Conservation (phyloP, 1,140 invertebrate genomes). For the Achatina immaculata region DNA sequence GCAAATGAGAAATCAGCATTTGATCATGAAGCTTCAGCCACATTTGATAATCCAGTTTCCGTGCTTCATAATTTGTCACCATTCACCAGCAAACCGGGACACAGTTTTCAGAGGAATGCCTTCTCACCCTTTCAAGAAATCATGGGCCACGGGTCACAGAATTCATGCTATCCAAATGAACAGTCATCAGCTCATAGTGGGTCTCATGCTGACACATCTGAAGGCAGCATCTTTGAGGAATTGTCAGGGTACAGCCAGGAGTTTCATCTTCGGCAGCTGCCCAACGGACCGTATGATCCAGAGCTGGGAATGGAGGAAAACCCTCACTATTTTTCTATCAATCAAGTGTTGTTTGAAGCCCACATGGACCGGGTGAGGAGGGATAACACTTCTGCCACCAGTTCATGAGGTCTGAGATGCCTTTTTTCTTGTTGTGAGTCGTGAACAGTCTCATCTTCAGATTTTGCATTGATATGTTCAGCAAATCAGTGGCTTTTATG, state of each 20-base stretch:
- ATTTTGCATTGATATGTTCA: neutral
- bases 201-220: neutral
- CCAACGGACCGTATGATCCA: conserved; percentile 21
- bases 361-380: conserved; percentile 22
- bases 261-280: conserved; percentile 29
- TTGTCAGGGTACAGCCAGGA: neutral
- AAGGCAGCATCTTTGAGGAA: neutral
- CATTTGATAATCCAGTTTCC: too few species aligned
- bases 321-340: conserved; percentile 30
- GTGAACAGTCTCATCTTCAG: neutral
- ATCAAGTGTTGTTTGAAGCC: conserved; percentile 32
- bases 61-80: too few species aligned
- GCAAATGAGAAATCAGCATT: too few species aligned
- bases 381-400: neutral
- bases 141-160: too few species aligned
- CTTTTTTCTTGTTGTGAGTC: neutral
- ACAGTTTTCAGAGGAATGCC: too few species aligned
- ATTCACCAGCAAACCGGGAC: too few species aligned
- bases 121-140: too few species aligned
- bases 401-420: neutral
- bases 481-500: neutral
- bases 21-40: too few species aligned
- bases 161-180: neutral
- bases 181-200: neutral
- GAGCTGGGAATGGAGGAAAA: conserved; percentile 23